Conservation (phyloP, 2,888 invertebrate genomes). For the Apantesis nais region DNA sequence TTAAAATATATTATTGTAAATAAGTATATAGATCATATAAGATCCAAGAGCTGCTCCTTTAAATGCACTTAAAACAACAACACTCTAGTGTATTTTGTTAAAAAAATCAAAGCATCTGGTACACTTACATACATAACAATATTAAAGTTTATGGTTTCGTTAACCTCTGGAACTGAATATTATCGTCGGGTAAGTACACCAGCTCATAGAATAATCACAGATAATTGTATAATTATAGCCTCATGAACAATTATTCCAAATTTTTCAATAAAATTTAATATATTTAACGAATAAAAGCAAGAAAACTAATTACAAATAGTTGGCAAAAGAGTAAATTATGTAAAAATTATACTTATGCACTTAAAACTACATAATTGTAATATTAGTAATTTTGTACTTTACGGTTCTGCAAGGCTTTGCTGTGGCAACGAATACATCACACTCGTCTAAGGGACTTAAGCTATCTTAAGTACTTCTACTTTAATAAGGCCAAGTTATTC, state of each 20-base stretch:
- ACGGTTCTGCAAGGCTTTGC: conserved; percentile 50
- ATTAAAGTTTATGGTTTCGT: background rate
- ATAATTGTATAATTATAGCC: conserved; percentile 53
- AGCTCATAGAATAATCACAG: conserved; percentile 57
- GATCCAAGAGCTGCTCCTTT: background rate
- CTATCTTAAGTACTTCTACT: conserved; percentile 58
- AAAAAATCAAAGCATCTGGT: background rate
- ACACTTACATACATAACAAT: background rate
- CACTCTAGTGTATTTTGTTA: background rate
- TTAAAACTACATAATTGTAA: conserved; percentile 40
- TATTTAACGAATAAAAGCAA: conserved; percentile 29
- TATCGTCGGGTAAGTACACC: conserved; percentile 27
- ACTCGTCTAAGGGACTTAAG: conserved; percentile 47
- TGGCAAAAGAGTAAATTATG: conserved; percentile 12
- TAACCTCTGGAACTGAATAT: conserved; percentile 8
- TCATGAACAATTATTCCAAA: conserved; percentile 45
- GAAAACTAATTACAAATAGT: conserved; percentile 24
- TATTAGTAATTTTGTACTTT: conserved; percentile 71
- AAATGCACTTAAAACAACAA: background rate
- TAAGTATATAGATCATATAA: background rate
- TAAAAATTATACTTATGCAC: conserved; percentile 26
- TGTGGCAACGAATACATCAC: conserved; percentile 53
- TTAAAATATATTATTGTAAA: background rate
- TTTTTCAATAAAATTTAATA: conserved; percentile 29
- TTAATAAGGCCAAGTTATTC: conserved; percentile 73